Percentiles rank a stretch among this genome's conserved stretches.
Conservation (phyloP, 2,888 invertebrate species). For the Prenolepis imparis region DNA sequence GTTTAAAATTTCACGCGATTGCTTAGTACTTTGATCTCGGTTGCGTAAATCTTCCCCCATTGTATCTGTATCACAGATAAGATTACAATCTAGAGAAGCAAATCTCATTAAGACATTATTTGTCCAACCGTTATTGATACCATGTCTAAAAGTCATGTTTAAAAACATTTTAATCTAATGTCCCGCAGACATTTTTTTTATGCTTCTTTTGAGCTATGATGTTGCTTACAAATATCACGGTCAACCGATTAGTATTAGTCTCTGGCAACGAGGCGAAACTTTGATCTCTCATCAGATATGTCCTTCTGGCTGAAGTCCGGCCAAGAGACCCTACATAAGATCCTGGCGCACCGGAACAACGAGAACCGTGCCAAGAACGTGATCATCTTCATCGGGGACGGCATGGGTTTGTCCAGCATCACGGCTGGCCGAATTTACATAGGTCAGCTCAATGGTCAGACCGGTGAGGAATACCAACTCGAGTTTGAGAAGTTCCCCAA, state of each 20-base stretch:
- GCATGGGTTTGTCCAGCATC: constrained; percentile 90
- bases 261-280: constrained; percentile 54
- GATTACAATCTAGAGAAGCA: background rate
- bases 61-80: background rate
- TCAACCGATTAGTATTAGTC: constrained; percentile 17
- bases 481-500: constrained; percentile 89
- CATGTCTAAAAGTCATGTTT: too few species aligned
- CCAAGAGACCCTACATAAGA: constrained; percentile 82
- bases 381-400: constrained; percentile 90
- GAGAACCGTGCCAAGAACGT: constrained; percentile 88
- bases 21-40: background rate
- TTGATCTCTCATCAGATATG: constrained; percentile 76
- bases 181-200: background rate
- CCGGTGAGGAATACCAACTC: constrained; percentile 88
- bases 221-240: background rate
- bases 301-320: constrained; percentile 84
- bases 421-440: constrained; percentile 89
- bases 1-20: background rate
- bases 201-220: background rate
- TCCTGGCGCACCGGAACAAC: constrained; percentile 80
- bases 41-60: background rate
- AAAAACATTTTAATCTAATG: background rate
- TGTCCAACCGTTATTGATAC: background rate
- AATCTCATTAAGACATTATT: background rate
- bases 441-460: constrained; percentile 86